A percentile compares a stretch with the other conserved stretches of the same genome.
Evolutionary conservation across 2,113 vertebrate genomes (phyloP).

Genomic region (Apteryx mantelli): DNA sequence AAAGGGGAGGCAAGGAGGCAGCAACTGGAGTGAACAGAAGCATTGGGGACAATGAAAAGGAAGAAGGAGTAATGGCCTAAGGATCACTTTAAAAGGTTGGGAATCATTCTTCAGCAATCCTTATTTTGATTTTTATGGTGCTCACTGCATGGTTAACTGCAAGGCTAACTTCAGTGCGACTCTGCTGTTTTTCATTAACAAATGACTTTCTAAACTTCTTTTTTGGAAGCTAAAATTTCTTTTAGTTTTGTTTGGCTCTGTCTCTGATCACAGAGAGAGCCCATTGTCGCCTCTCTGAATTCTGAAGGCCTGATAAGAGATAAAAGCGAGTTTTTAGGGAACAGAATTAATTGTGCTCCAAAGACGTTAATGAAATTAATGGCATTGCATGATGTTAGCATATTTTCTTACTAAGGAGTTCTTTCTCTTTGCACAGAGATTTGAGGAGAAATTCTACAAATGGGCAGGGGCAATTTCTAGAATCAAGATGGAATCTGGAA

Average conservation of each 20-base stretch:
- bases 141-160: background rate
- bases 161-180: background rate
- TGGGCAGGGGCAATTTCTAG: background rate
- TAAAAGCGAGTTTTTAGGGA: background rate
- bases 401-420: background rate
- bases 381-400: background rate
- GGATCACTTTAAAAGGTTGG: background rate
- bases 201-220: background rate
- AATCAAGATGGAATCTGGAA: background rate
- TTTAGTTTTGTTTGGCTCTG: background rate
- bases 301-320: background rate
- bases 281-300: background rate
- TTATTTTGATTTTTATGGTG: background rate
- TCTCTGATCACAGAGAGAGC: background rate
- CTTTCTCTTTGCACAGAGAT: background rate
- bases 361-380: background rate
- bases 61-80: background rate
- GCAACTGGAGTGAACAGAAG: background rate
- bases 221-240: background rate
- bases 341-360: background rate
- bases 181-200: background rate
- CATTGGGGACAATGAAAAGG: background rate
- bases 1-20: background rate
- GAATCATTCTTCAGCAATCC: background rate
- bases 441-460: background rate